Evolutionary conservation across 2,113 vertebrate genomes (phyloP), one percentile per base, ranked within the genome.

Genomic region (Nothobranchius furzeri): DNA sequence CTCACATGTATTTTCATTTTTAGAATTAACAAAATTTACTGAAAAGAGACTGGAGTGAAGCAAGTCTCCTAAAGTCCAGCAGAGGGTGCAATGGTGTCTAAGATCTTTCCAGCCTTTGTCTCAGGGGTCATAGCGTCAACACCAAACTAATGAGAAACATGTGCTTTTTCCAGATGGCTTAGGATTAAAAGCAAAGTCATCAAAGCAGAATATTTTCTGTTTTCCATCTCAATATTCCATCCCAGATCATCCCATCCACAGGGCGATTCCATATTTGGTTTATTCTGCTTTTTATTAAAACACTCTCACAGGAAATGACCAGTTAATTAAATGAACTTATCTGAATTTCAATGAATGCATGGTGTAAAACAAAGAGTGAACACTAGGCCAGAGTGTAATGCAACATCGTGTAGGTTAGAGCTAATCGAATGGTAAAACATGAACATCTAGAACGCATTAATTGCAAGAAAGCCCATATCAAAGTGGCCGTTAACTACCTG

Each of bases 11-110:
- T 48, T 14, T 7, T n/a, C 2, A n/a, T 48, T 48, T 48, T 48
- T 48, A 6, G 7, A 11, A 11, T n/a, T 2, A 48, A n/a, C 47
- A 48, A 48, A 52, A 12, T 25, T 1, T 30, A 20, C 30, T 46
- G 4, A 17, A 11, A 1, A 17, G 0, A 36, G 40, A 0, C 14
- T 35, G 45, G 8, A 56, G 49, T 6, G 58, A 58, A 14, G 60
- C 35, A 0, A 47, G 80, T 68, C 58, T 46, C n/a, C 1, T 43
- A 60, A 50, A 73, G 58, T 25, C 92, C 93, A 94, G 88, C 87
- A 94, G 93, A 92, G 89, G 92, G 92, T 57, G 92, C 87, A 88
- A 86, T 82, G 75, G 67, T 69, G 87, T 84, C 80, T 89, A 60
- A 74, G 72, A 81, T 81, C 45, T 75, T 60, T 49, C 36, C 12